A percentile compares a stretch with the other conserved stretches of the same genome.
Conservation (phyloP, 2,113 vertebrate species). For the Corythornis madagascariensis region DNA sequence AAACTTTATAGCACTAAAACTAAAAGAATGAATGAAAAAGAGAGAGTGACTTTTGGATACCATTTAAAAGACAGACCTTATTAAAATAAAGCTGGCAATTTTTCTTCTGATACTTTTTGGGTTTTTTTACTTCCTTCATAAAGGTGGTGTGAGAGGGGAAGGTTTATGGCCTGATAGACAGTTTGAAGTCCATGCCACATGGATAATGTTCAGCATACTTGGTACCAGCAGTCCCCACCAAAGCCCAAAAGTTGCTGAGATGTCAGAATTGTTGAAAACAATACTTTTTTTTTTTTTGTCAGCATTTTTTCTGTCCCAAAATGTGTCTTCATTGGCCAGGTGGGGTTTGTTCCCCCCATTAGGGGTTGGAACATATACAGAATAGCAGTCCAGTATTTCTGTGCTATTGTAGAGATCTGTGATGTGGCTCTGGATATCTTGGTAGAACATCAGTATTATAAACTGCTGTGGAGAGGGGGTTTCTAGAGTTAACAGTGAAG, state of each 20-base stretch:
- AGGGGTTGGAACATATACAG: background rate
- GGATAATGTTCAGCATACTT: background rate
- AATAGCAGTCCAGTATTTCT: background rate
- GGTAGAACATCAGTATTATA: background rate
- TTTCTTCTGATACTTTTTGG: background rate
- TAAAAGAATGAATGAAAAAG: slow-evolving; percentile 80
- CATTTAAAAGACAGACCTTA: slow-evolving; percentile 50
- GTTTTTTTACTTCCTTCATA: slow-evolving; percentile 48
- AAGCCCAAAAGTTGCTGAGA: background rate
- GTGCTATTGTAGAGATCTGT: background rate
- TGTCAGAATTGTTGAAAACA: background rate
- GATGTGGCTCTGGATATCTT: background rate
- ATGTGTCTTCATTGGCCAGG: background rate
- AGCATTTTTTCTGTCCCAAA: background rate
- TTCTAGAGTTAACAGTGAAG: background rate
- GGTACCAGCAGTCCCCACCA: background rate
- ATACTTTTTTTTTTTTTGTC: background rate
- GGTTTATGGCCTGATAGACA: slow-evolving; percentile 8
- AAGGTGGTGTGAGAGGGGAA: slow-evolving; percentile 35
- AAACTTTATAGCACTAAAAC: slow-evolving; percentile 79
- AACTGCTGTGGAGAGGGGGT: background rate
- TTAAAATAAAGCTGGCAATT: slow-evolving; percentile 48
- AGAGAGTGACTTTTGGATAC: slow-evolving; percentile 40
- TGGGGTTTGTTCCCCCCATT: background rate
- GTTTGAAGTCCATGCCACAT: background rate